phyloP scores from a whole-genome alignment of 1,140 invertebrate species.

The Zophobas atratus region DNA sequence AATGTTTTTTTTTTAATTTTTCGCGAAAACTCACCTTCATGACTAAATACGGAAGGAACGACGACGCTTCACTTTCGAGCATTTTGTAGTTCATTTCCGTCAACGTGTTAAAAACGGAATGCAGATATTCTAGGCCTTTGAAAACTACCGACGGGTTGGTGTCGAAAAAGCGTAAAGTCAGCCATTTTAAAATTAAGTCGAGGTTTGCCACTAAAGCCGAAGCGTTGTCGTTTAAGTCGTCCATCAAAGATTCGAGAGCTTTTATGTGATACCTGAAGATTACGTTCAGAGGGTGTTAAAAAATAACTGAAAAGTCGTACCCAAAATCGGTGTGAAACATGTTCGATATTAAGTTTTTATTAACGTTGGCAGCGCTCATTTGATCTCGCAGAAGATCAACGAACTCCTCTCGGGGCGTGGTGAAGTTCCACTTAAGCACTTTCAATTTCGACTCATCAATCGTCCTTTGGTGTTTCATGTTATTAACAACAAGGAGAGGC shows the following conservation, averaged over 20 bases:
- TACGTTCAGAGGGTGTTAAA: constrained; percentile 13
- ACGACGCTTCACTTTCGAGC: constrained; percentile 90
- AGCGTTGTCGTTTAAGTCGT: constrained; percentile 84
- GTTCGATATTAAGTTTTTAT: constrained; percentile 87
- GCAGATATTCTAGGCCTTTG: constrained; percentile 94
- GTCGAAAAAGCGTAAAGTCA: constrained; percentile 96
- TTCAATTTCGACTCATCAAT: constrained; percentile 95
- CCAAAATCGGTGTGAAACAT: constrained; percentile 97
- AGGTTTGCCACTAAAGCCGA: constrained; percentile 90
- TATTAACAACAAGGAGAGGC: constrained; percentile 87
- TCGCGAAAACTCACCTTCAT: constrained; percentile 57
- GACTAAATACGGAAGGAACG: constrained; percentile 90
- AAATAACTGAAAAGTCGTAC: constrained; percentile 57
- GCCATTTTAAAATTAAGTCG: constrained; percentile 97
- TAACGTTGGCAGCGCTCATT: constrained; percentile 91
- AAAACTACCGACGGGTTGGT: constrained; percentile 98
- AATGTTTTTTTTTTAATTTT: too few relatives aligned
- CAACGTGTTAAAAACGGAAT: constrained; percentile 85
- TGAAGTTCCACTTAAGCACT: constrained; percentile 97
- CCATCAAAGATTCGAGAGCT: constrained; percentile 91
- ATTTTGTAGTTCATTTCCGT: constrained; percentile 88
- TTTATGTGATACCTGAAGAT: constrained; percentile 90
- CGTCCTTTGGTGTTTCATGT: constrained; percentile 90
- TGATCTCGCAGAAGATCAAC: constrained; percentile 92
- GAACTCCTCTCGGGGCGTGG: constrained; percentile 93